Percentiles rank a stretch among this genome's conserved stretches.
Evolutionary conservation across 2,888 invertebrate genomes (phyloP).

Genomic region (Coecobrya sp.): DNA sequence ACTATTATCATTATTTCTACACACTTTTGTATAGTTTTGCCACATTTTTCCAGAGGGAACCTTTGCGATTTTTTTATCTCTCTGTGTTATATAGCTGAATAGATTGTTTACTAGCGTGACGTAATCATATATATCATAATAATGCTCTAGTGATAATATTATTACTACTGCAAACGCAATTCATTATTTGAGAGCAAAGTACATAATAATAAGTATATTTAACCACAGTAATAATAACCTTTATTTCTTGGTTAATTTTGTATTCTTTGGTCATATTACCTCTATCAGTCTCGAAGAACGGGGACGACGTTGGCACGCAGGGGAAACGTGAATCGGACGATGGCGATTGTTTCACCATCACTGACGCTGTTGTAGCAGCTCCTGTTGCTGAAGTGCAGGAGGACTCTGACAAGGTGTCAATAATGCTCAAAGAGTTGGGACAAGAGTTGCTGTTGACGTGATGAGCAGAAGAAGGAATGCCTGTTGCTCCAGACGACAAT

Average conservation of each 20-base stretch:
- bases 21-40: too few relatives aligned
- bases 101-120: too few relatives aligned
- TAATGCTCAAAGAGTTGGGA: conserved; percentile 64
- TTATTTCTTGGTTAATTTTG: neutral
- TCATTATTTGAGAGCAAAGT: too few relatives aligned
- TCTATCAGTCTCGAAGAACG: conserved; percentile 79
- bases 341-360: conserved; percentile 49
- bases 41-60: too few relatives aligned
- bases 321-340: conserved; percentile 57
- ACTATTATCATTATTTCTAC: too few relatives aligned
- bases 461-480: neutral
- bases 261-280: conserved; percentile 53
- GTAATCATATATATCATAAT: too few relatives aligned
- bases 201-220: too few relatives aligned
- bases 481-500: neutral
- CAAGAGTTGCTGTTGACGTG: conserved; percentile 60
- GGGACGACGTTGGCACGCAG: neutral
- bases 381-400: neutral
- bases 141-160: too few relatives aligned
- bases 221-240: too few relatives aligned
- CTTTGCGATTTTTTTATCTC: too few relatives aligned
- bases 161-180: too few relatives aligned
- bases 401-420: conserved; percentile 68
- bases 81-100: too few relatives aligned
- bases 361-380: neutral